phyloP scores from a whole-genome alignment of 2,797 vertebrate species.

The Alectoris magna region DNA sequence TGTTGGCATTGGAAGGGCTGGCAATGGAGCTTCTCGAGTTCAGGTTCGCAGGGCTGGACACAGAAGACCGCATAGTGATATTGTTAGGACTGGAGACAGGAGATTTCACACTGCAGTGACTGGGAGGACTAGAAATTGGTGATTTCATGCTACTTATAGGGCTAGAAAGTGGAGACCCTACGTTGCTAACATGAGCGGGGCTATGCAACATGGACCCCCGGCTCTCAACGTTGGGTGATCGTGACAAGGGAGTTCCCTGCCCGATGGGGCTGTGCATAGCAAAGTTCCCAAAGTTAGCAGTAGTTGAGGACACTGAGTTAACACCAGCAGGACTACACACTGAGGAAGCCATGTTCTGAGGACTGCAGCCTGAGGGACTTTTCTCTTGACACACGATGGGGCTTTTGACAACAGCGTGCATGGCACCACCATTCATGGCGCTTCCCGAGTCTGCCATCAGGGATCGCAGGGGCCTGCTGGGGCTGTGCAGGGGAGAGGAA shows the following conservation, averaged over 20 bases:
- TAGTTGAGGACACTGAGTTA: constrained; percentile 93
- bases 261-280: constrained; percentile 87
- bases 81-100: constrained; percentile 92
- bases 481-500: constrained; percentile 72
- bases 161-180: constrained; percentile 93
- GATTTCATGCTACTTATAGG: constrained; percentile 96
- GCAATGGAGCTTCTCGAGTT: constrained; percentile 90
- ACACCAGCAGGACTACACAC: constrained; percentile 92
- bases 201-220: constrained; percentile 92
- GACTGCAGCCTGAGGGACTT: constrained; percentile 87
- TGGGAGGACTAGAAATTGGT: constrained; percentile 94
- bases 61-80: constrained; percentile 86
- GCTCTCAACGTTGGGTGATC: constrained; percentile 86
- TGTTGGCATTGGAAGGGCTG: constrained; percentile 89
- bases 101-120: constrained; percentile 92
- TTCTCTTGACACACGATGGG: constrained; percentile 85
- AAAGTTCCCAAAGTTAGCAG: constrained; percentile 88
- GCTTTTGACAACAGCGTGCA: constrained; percentile 84
- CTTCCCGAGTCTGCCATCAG: constrained; percentile 79
- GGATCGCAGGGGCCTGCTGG: constrained; percentile 82
- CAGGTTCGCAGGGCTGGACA: constrained; percentile 90
- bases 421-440: constrained; percentile 80
- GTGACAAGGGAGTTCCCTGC: constrained; percentile 85
- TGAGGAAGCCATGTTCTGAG: constrained; percentile 86
- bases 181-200: constrained; percentile 89